Evolutionary conservation across 2,797 vertebrate species (phyloP), one percentile per base, ranked within the genome.

Genomic region (Pangasius macronema): DNA sequence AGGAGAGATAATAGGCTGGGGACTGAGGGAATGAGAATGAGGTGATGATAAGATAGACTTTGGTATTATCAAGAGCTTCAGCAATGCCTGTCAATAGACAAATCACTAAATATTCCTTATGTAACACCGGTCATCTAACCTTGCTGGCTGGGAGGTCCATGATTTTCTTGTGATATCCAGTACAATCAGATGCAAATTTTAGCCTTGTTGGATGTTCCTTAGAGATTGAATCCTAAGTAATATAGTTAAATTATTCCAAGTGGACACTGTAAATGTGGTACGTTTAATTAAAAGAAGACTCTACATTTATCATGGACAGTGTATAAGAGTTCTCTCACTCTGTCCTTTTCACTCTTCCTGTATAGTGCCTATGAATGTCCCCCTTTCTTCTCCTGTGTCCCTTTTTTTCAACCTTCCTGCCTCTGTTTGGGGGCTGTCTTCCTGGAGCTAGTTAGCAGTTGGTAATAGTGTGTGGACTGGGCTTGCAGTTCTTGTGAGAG

Each of bases 401-500:
- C 33, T 76, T 36, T 63, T 80, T 6, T 30, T 72, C 70, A 57
- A 49, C 67, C 49, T 46, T 42, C n/a, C 18, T 67, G 22, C 39
- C 18, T 81, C 70, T 24, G 11, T 2, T 77, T 81, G 75, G 88
- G 80, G 76, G 57, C 73, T 86, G 20, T 85, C 63, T 91, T 87
- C 84, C 83, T 87, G 86, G 79, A 89, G 86, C 67, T 67, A 61
- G 67, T 84, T 86, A 90, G 85, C 89, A 72, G 65, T 85, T 72
- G 83, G 24, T 88, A 91, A 93, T 88, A 90, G 91, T 89, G 18
- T 81, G 85, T 82, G 63, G 87, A 67, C 65, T 83, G 70, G 87
- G 55, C 85, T 86, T 68, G 85, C 83, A 85, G 88, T 61, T 92
- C 81, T 70, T 55, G 36, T 93, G 90, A 93, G 91, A 84, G 81